Evolutionary conservation across 2,797 vertebrate genomes (phyloP), one percentile per base, ranked within the genome.

Genomic region (Rhabdomys pumilio): DNA sequence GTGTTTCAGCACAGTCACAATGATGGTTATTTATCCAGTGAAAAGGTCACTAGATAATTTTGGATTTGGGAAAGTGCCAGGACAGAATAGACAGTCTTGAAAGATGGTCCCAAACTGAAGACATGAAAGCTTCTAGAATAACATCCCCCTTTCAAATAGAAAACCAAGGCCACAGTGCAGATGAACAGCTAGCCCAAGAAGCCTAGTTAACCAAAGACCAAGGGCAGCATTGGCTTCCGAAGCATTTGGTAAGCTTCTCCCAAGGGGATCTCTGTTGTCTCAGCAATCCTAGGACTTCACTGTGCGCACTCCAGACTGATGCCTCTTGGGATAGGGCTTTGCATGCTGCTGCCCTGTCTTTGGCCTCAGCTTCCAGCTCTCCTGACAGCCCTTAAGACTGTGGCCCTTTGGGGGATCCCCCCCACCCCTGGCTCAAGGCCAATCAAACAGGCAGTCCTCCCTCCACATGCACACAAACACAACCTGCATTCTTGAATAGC

Each of bases 401-500:
- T 94, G 72, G 87, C 86, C 89, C 53, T 96, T 96, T 96, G 94
- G 89, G 89, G 77, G 80, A 29, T 89, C 59, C 47, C 89, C 89
- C 84, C 17, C 77, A 76, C 83, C n/a, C 0, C 65, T 92, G 44
- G 76, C 57, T 96, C 50, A n/a, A 92, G 82, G 75, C 85, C 67
- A 82, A 29, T 15, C 47, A 94, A 61, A 67, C 79, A 95, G 84
- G 84, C 93, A 97, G 53, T 50, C 31, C 77, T 85, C 94, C 83
- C 44, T 75, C 38, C 47, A 92, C 55, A 86, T 72, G 95, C 94
- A 93, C 50, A 95, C 88, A 90, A 69, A 86, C 84, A 86, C 84
- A 96, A 96, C 95, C 90, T 95, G 93, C 97, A 94, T 96, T 96
- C 92, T 96, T 97, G 96, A 98, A 97, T 93, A 94, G 96, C 95